Percentiles rank a stretch among this genome's conserved stretches.
These are phyloP conservation scores for Synanceia verrucosa DNA, from an alignment of 2,797 vertebrate genomes.

Conservation along the genomic window DNA sequence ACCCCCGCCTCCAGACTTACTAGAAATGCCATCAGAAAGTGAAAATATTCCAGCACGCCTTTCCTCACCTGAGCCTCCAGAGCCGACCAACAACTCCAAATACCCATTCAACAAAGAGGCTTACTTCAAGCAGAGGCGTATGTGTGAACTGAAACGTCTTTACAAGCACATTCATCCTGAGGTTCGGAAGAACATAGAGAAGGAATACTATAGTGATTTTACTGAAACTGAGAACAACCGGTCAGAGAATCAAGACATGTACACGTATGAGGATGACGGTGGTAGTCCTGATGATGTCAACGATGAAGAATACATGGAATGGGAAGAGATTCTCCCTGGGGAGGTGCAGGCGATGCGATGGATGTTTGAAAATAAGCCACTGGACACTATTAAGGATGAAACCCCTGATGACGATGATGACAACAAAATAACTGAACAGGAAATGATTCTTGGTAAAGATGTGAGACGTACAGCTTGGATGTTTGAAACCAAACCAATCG, in stretches of 20 bases:
- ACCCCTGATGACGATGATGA: constrained; percentile 75
- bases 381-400: constrained; percentile 85
- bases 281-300: constrained; percentile 78
- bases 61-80: constrained; percentile 81
- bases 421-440: constrained; percentile 81
- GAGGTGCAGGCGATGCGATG: constrained; percentile 89
- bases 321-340: constrained; percentile 88
- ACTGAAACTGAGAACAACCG: constrained; percentile 78
- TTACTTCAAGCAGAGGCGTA: constrained; percentile 86
- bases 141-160: constrained; percentile 87
- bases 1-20: constrained; percentile 84
- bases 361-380: constrained; percentile 91
- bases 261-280: constrained; percentile 82
- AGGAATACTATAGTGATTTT: constrained; percentile 82
- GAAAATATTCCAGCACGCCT: constrained; percentile 72
- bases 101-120: constrained; percentile 78
- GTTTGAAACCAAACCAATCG: constrained; percentile 90
- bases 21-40: constrained; percentile 80
- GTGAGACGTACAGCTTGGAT: constrained; percentile 88
- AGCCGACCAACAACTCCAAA: constrained; percentile 66
- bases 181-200: constrained; percentile 88
- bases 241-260: constrained; percentile 73
- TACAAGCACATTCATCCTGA: constrained; percentile 90
- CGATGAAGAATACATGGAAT: constrained; percentile 85
- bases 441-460: constrained; percentile 86